Evolutionary conservation across 2,888 invertebrate genomes (phyloP), one percentile per base, ranked within the genome.

Genomic region (Vesta saturnalis): DNA sequence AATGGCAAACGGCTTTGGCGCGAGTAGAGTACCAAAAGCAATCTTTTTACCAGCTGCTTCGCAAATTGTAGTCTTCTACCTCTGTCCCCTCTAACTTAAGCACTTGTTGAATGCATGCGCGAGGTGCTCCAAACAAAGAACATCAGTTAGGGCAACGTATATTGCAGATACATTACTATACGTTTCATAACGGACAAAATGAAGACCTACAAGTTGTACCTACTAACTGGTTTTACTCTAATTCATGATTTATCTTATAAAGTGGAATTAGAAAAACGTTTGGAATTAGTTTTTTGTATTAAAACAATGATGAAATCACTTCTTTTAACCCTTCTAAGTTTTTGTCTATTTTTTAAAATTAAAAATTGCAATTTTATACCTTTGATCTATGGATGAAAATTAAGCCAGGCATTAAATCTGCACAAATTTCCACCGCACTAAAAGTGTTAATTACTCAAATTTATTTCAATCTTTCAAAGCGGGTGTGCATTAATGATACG

Each of bases 31-130:
- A 39, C 52, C 57, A 21, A 56, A 35, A 19, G 47, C 63, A 62
- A n/a, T n/a, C n/a, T n/a, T n/a, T n/a, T 46, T 54, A 15, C 54
- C 80, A 79, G 79, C 79, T 79, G 78, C 77, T 77, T 79, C 75
- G 78, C 78, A 77, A 79, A 79, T 74, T 74, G 73, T 72, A 55
- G 46, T 60, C 55, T 35, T 16, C 35, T 62, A 54, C 63, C 72
- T 64, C 70, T 68, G 62, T 71, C 74, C 73, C 73, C 69, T 70
- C 74, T 69, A 64, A 65, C 71, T 70, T 68, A 66, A 77, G 78
- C 80, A 81, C 81, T 81, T 81, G 81, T 80, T 78, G 77, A 81
- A 81, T 81, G 79, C 78, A 77, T 79, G 79, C 78, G 79, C 74
- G 77, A 79, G 78, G 79, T 80, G 78, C 76, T 74, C 76, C 75